Percentiles rank a stretch among this genome's conserved stretches.
Conservation (phyloP, 2,113 vertebrate species). For the Channa maculata region DNA sequence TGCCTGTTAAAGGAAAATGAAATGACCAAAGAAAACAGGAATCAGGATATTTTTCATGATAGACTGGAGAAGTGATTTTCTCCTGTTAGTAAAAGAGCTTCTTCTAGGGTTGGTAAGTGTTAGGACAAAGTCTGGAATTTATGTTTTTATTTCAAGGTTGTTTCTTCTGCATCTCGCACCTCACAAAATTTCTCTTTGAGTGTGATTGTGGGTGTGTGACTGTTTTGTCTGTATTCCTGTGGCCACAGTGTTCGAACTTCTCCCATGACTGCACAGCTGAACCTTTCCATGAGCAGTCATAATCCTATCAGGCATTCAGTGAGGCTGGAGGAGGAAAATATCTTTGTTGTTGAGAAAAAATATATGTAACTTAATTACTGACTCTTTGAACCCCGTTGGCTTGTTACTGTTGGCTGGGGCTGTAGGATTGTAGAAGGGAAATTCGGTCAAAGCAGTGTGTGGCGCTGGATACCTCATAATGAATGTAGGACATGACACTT, state of each 20-base stretch:
- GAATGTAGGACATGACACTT: conserved; percentile 13
- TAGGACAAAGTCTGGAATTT: no score
- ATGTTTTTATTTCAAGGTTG: background rate
- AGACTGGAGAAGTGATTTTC: background rate
- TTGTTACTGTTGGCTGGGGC: conserved; percentile 26
- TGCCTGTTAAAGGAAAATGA: background rate
- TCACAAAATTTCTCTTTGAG: background rate
- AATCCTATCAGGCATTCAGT: conserved; percentile 68
- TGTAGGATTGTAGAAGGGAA: background rate
- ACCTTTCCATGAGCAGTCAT: conserved; percentile 36
- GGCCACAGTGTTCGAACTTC: conserved; percentile 21
- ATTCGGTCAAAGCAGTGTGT: background rate
- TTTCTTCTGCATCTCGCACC: background rate
- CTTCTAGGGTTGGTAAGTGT: no score
- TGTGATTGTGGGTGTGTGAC: background rate
- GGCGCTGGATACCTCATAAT: background rate
- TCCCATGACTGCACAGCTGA: conserved; percentile 66
- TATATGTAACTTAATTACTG: conserved; percentile 8
- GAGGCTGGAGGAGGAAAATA: conserved; percentile 34
- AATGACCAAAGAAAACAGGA: background rate
- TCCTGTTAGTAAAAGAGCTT: background rate
- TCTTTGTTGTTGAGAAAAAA: conserved; percentile 22
- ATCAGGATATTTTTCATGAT: background rate
- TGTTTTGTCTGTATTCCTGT: conserved; percentile 26
- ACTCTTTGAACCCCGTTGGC: conserved; percentile 17